Evolutionary conservation across 2,888 invertebrate species (phyloP), one percentile per base, ranked within the genome.

Genomic region (Venusia cambrica): DNA sequence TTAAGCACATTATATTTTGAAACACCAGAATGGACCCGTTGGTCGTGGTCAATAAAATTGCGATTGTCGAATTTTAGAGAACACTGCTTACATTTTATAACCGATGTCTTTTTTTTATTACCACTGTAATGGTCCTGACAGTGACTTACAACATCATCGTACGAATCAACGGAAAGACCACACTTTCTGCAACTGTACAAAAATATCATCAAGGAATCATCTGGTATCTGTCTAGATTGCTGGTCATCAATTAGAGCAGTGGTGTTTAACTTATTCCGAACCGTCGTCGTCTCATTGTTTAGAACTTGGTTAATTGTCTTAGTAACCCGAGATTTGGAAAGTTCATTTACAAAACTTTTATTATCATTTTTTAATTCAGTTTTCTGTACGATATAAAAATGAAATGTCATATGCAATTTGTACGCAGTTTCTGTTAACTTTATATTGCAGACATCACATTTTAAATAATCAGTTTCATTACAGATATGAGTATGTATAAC

Each of bases 131-230:
- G 78, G 10, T 55, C 49, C 28, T 78, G 80, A 45, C 78, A 76
- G 58, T 83, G 83, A 39, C 70, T 60, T 16, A 81, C 54, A 13
- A 68, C 71, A 50, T 62, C 61, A 44, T 79, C 77, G 45, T 78
- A 83, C 5, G 51, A 48, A 41, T 64, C 54, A 21, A 77, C 39
- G 37, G 64, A 53, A 34, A 67, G 26, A 18, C 48, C 38, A 50
- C 80, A 81, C 46, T 50, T 60, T 40, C 58, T 59, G 51, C 81
- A 81, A 14, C 44, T 57, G 42, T 63, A 80, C 10, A 66, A 28
- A 24, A 40, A 22, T 13, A 26, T 7, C 6, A 35, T 9, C 2
- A 10, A 34, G 8, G 21, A 20, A 3, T 34, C 21, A 26, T 13
- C 13, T 8, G 24, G 2, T 21, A 8, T 22, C 8, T 17, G 12